Evolutionary conservation across 1,140 invertebrate species (phyloP), one percentile per base, ranked within the genome.

Genomic region (Dinoponera quadriceps): DNA sequence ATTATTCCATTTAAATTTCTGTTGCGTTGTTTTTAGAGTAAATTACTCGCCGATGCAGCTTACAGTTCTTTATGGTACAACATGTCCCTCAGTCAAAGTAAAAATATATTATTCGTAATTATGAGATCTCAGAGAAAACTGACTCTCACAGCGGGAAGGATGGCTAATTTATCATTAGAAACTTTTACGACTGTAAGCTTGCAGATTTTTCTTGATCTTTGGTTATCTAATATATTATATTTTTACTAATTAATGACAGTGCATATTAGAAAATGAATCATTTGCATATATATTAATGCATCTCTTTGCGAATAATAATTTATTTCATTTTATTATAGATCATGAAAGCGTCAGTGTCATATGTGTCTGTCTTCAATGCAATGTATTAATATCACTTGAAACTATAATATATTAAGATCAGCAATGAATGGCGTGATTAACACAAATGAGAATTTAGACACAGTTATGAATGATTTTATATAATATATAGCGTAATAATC

Each of bases 21-120:
- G 44, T 78, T 55, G 18, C 14, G 44, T 77, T 65, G 20, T 62
- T 82, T 62, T 57, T 57, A 83, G 73, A 59, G 60, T 62, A 77
- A 66, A 78, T 65, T 16, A 4, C 65, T 85, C 3, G 57, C 33
- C 9, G 27, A 75, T 38, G 68, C 71, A 51, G 74, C 72, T 14
- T 86, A 84, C 11, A 18, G 77, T 38, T 73, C 48, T n/a, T 18
- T 25, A 16, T 86, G 85, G 82, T 86, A 86, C 7, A 16, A 62
- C 4, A 29, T 86, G 20, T 49, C 83, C 4, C 25, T 60, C 11
- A 72, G 54, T 48, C 44, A 86, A 3, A 22, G 27, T 51, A 77
- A 63, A 60, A 20, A 60, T 20, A 72, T 86, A 59, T 72, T 69
- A 44, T 59, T 84, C 2, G 38, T 86, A 44, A 77, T 84, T 57